Percentiles rank a stretch among this genome's conserved stretches.
These are phyloP conservation scores for Tachina lurida DNA, from an alignment of 2,888 invertebrate species.

Conservation along the genomic window DNA sequence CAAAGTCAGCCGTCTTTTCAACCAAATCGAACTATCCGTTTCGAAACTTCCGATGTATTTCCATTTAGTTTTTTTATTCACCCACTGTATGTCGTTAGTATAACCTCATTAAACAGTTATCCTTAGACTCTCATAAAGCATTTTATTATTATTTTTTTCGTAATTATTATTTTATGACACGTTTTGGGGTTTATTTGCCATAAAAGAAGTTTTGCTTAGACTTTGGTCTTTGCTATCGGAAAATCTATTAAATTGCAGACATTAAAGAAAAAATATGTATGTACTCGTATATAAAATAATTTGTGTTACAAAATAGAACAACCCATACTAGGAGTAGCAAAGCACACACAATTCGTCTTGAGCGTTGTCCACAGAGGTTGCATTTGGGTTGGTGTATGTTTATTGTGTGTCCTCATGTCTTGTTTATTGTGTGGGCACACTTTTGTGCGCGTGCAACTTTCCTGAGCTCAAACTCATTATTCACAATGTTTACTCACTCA, in stretches of 20 bases:
- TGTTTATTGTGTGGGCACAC: slow-evolving; percentile 51
- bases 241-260: neutral
- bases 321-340: neutral
- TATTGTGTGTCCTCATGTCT: slow-evolving; percentile 7
- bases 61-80: neutral
- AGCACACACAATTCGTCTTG: neutral
- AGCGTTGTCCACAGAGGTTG: neutral
- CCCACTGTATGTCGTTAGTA: neutral
- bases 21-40: too few relatives aligned
- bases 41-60: neutral
- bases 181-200: slow-evolving; percentile 49
- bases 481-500: slow-evolving; percentile 27
- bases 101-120: neutral
- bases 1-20: too few relatives aligned
- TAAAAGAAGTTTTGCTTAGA: slow-evolving; percentile 34
- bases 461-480: slow-evolving; percentile 55
- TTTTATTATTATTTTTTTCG: slow-evolving; percentile 9
- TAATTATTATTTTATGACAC: slow-evolving; percentile 37
- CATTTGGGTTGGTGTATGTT: slow-evolving; percentile 38
- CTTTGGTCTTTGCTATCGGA: slow-evolving; percentile 14
- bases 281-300: neutral
- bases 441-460: slow-evolving; percentile 56
- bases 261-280: neutral
- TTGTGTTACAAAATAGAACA: neutral
- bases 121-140: neutral